These are phyloP conservation scores for Lepus townsendii DNA, from an alignment of 2,797 vertebrate genomes.

Conservation along the genomic window DNA sequence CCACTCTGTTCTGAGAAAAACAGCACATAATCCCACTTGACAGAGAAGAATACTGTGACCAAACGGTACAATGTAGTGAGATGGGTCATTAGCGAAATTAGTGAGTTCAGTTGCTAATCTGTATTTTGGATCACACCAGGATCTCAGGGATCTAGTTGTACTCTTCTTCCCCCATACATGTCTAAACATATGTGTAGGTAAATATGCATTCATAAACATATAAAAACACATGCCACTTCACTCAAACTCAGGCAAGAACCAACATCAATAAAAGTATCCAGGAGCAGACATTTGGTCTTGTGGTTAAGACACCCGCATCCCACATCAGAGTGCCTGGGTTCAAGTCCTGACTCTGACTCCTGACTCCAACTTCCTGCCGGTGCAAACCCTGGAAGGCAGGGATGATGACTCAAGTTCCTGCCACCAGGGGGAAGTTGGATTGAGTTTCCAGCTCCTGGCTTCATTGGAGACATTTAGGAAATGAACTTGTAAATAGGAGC, in stretches of 20 bases:
- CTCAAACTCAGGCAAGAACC: neutral
- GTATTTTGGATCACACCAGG: neutral
- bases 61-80: neutral
- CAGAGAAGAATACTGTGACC: neutral
- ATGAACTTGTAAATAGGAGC: too few relatives aligned
- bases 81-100: too few relatives aligned
- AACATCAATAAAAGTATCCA: neutral
- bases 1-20: conserved; percentile 1
- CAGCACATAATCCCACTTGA: neutral
- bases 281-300: too few relatives aligned
- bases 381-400: too few relatives aligned
- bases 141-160: neutral
- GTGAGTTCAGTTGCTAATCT: neutral
- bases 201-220: neutral
- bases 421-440: too few relatives aligned
- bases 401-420: too few relatives aligned
- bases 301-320: too few relatives aligned
- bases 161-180: neutral
- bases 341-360: too few relatives aligned
- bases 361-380: too few relatives aligned
- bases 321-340: too few relatives aligned
- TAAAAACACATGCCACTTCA: neutral
- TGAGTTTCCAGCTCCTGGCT: too few relatives aligned
- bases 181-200: neutral
- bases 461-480: too few relatives aligned